phyloP scores from a whole-genome alignment of 2,888 invertebrate genomes.

The Julus scandinavius region DNA sequence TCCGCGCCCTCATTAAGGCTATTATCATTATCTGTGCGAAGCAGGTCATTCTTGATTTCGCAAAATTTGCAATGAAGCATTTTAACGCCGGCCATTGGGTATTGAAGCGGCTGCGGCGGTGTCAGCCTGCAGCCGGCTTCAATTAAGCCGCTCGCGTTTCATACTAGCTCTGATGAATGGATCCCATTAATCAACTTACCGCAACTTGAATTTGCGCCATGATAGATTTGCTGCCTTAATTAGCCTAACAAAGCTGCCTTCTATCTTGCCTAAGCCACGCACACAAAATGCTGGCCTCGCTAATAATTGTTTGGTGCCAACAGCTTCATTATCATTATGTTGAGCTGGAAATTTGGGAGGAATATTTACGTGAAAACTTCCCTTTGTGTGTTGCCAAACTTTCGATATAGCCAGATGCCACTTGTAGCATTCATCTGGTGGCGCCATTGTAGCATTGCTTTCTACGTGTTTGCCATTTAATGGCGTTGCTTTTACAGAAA shows the following conservation, averaged over 20 bases:
- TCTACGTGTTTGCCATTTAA: no score
- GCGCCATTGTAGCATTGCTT: neutral
- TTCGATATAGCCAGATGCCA: neutral
- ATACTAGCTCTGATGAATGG: neutral
- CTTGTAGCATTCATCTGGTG: neutral
- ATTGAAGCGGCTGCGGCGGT: neutral
- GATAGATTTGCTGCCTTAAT: constrained; percentile 18
- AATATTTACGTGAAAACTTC: neutral
- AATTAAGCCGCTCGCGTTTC: neutral
- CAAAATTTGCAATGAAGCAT: neutral
- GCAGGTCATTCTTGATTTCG: neutral
- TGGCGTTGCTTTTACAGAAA: no score
- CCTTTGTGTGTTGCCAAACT: neutral
- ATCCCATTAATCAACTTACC: constrained; percentile 10
- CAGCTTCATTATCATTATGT: constrained; percentile 18
- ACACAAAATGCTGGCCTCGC: neutral
- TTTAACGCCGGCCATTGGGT: neutral
- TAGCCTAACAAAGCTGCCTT: constrained; percentile 18
- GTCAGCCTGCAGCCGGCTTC: neutral
- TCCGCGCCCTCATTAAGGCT: neutral
- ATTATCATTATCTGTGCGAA: neutral
- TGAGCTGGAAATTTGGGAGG: neutral
- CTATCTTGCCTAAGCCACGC: neutral
- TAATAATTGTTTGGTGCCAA: neutral
- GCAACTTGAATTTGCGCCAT: neutral